A percentile compares a stretch with the other conserved stretches of the same genome.
Conservation (phyloP, 2,888 invertebrate species). For the Poecilobothrus nobilitatus region DNA sequence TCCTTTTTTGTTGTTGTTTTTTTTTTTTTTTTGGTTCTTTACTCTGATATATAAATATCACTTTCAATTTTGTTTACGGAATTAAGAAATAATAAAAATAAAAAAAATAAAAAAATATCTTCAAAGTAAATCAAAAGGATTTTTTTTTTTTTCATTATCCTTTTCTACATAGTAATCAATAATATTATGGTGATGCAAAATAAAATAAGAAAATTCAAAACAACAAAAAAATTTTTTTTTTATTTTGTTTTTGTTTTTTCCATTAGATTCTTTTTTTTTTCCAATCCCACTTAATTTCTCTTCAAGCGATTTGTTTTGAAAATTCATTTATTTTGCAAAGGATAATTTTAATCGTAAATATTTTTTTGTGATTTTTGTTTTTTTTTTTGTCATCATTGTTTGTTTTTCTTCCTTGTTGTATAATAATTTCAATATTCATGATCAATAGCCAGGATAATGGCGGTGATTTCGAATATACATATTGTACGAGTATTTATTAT, state of each 20-base stretch:
- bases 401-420: no score
- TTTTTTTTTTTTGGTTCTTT: no score
- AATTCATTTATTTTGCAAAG: background rate
- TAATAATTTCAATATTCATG: background rate
- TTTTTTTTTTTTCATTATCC: background rate
- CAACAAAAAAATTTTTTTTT: background rate
- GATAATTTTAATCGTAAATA: background rate
- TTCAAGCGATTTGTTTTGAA: background rate
- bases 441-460: background rate
- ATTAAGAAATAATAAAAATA: background rate
- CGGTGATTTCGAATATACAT: background rate
- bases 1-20: background rate
- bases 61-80: constrained; percentile 4
- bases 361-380: background rate
- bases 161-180: background rate
- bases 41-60: background rate
- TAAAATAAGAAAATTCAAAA: background rate
- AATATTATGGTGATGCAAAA: background rate
- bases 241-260: no score
- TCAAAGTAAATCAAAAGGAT: background rate
- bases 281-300: no score
- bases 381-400: no score
- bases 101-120: background rate
- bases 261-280: no score
- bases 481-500: no score